These are phyloP conservation scores for Aricia artaxerxes DNA, from an alignment of 2,888 invertebrate species.

Conservation along the genomic window DNA sequence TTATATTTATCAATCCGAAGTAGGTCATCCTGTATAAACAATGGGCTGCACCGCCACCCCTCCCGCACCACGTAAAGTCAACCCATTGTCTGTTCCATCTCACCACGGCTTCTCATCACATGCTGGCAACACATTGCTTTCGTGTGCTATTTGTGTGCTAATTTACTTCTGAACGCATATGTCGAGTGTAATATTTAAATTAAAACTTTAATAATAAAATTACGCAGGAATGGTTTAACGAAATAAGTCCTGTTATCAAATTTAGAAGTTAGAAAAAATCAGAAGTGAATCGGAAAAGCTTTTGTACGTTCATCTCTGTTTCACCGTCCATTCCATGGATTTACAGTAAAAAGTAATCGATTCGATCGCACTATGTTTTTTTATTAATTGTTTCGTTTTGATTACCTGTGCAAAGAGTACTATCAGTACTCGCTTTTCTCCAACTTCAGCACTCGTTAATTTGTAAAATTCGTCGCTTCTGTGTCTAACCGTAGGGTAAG, in stretches of 20 bases:
- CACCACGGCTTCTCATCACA: constrained; percentile 44
- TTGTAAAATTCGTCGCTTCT: constrained; percentile 37
- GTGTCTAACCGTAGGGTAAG: constrained; percentile 46
- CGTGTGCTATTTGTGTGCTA: neutral
- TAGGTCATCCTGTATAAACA: neutral
- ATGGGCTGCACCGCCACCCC: constrained; percentile 45
- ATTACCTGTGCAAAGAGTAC: neutral
- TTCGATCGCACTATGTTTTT: neutral
- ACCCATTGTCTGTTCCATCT: constrained; percentile 70
- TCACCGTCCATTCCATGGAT: constrained; percentile 35
- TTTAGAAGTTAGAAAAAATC: neutral
- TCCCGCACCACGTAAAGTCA: constrained; percentile 70
- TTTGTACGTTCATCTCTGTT: constrained; percentile 14
- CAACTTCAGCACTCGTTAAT: neutral
- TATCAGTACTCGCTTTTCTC: neutral
- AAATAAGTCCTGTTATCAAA: neutral
- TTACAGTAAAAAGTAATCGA: constrained; percentile 33
- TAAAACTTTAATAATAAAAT: neutral
- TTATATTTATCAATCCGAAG: neutral
- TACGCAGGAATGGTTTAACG: neutral
- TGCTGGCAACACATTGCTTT: neutral
- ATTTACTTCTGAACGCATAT: neutral
- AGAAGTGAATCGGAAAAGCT: neutral
- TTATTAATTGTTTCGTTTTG: neutral
- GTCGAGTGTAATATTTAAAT: neutral